Base-by-base conservation (phyloP, 2,888 invertebrate genomes). In the Ophonus ardosiacus region DNA sequence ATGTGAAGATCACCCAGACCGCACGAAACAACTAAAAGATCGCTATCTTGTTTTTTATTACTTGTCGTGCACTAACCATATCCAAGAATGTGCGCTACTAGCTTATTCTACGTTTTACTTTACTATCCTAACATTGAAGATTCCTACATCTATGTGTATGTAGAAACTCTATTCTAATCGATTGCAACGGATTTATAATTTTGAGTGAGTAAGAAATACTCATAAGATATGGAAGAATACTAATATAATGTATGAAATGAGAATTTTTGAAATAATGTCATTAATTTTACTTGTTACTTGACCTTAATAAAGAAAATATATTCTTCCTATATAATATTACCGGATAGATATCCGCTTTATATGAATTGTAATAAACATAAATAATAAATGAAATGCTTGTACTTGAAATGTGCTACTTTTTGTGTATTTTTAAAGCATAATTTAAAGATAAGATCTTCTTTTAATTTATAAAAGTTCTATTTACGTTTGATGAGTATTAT, bases 31-130 rank as follows among this genome's bases (percentile, higher is more conserved):
- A 51, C 43, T 15, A 61, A 61, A 61, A 61, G 80, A 80, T 80
- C 61, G 61, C 61, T 80, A 61, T 61, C 59, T 61, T 7, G 80
- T 80, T 80, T 80, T 80, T 80, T 80, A 80, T 31, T 40, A 31
- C 24, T 15, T 38, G 61, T 80, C 80, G 80, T 80, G 80, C 17
- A 61, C 80, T 61, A 80, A 80, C 59, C 61, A 24, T 59, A 80
- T 80, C 80, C 79, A 56, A 59, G 79, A 79, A 79, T 79, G 78
- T 78, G 21, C 43, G 59, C 59, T 59, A 59, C 15, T 15, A 59
- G 21, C 61, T 61, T 17, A 61, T 18, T 17, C 61, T 17, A 10
- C 13, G 61, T 18, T 18, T 61, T 59, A 18, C 59, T 59, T 59
- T 59, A 13, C 43, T 51, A 51, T 8, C 43, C 3, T 13, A 51